Evolutionary conservation across 1,140 invertebrate species (phyloP).

Genomic region (Semibalanus balanoides): DNA sequence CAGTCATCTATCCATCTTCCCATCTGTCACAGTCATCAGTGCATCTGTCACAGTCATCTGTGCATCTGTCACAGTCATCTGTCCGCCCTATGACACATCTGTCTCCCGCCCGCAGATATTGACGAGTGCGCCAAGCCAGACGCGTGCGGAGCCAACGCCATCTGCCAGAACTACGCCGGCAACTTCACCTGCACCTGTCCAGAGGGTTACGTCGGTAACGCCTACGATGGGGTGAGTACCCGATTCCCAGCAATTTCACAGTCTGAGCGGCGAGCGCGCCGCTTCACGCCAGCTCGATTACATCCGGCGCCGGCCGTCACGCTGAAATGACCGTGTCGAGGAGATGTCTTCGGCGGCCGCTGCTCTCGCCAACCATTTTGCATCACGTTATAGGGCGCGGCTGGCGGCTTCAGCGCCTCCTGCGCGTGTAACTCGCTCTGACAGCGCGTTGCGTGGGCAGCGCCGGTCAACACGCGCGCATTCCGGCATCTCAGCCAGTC

Average conservation of each 20-base stretch:
- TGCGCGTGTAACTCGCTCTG: no score
- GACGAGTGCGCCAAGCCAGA: constrained; percentile 64
- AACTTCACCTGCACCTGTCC: constrained; percentile 76
- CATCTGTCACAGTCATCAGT: not conserved
- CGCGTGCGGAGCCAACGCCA: constrained; percentile 60
- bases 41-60: not conserved
- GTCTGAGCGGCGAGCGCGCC: not conserved
- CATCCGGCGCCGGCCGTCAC: no score
- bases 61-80: no score
- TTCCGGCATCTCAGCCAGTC: not conserved
- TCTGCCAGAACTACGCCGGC: constrained; percentile 68
- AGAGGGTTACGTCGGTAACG: constrained; percentile 67
- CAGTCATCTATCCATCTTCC: no score
- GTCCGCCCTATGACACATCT: not conserved
- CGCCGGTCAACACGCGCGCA: not conserved
- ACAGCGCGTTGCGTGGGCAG: not conserved
- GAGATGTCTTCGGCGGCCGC: no score
- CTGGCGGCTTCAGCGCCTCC: no score
- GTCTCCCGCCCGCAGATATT: constrained; percentile 46
- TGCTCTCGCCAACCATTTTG: no score
- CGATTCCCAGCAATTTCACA: constrained; percentile 4
- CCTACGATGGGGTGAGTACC: constrained; percentile 47
- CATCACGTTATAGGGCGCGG: no score
- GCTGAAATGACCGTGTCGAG: no score
- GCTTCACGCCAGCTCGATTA: not conserved